Conservation (phyloP, 2,888 invertebrate genomes). For the Orthonevra nobilis region DNA sequence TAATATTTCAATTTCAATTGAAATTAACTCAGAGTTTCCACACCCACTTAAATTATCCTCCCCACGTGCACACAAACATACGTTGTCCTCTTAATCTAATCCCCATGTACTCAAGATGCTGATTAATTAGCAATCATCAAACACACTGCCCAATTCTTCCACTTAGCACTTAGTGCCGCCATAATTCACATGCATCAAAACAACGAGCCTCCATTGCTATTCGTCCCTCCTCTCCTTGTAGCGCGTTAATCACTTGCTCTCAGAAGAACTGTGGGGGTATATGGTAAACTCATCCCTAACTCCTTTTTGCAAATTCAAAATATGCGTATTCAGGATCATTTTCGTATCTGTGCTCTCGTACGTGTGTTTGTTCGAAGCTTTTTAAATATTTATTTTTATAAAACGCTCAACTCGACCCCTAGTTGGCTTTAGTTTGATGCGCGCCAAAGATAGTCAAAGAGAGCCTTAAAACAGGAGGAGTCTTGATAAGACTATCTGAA, state of each 20-base stretch:
- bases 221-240: neutral
- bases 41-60: no score
- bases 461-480: neutral
- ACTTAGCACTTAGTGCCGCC: conserved; percentile 59
- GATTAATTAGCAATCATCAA: no score
- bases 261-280: no score
- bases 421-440: no score
- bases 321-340: neutral
- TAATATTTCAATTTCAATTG: no score
- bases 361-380: conserved; percentile 6
- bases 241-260: no score
- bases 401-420: conserved; percentile 13
- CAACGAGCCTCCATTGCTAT: neutral
- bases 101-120: conserved; percentile 14
- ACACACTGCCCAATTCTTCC: conserved; percentile 42
- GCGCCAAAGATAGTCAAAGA: no score
- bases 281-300: no score
- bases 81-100: conserved; percentile 17
- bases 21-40: no score
- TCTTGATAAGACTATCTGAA: conserved; percentile 20
- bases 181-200: conserved; percentile 54
- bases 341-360: neutral
- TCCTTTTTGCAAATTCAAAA: neutral
- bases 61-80: no score
- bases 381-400: conserved; percentile 16